These are phyloP conservation scores for Oasisia sp. DNA, from an alignment of 2,888 invertebrate species.

Conservation along the genomic window DNA sequence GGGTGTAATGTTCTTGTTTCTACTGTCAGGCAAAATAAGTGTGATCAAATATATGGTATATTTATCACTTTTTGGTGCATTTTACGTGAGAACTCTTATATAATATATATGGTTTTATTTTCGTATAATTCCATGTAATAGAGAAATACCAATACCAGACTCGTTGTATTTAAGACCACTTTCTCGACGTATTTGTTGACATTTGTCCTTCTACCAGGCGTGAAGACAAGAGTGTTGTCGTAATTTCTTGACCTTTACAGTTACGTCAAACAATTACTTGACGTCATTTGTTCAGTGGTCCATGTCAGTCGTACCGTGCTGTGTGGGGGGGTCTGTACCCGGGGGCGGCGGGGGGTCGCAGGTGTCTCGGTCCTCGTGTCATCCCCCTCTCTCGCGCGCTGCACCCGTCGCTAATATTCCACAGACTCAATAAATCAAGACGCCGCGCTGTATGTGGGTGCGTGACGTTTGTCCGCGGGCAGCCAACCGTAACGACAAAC, in stretches of 20 bases:
- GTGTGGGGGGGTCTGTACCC: not conserved
- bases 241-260: not conserved
- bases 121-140: not conserved
- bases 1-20: too few relatives aligned
- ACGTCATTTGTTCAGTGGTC: not conserved
- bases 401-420: not conserved
- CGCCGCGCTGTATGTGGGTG: not conserved
- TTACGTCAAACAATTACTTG: not conserved
- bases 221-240: not conserved
- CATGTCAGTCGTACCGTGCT: not conserved
- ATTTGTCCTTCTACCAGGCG: not conserved
- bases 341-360: not conserved
- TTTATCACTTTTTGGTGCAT: too few relatives aligned
- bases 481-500: not conserved
- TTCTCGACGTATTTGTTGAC: not conserved
- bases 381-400: not conserved
- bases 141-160: not conserved
- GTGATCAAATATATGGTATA: too few relatives aligned
- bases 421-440: not conserved
- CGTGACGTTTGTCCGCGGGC: not conserved
- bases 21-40: too few relatives aligned
- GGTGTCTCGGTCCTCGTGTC: not conserved
- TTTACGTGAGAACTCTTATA: too few relatives aligned
- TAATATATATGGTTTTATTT: not conserved
- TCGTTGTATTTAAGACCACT: not conserved